Percentiles rank a stretch among this genome's conserved stretches.
phyloP scores from a whole-genome alignment of 2,888 invertebrate genomes.

The Epistrophe grossulariae region DNA sequence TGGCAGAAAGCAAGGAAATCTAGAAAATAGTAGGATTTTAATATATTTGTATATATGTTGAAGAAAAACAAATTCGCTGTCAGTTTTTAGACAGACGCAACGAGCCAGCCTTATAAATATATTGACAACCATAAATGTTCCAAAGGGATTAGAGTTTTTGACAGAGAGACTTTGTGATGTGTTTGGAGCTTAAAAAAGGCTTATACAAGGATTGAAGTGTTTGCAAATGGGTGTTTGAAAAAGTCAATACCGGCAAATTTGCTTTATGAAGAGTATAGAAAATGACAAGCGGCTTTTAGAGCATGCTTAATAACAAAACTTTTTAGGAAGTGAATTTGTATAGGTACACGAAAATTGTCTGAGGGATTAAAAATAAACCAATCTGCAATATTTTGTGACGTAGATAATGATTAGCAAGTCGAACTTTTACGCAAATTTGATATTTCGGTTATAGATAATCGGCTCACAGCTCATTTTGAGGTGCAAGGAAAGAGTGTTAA shows the following conservation, averaged over 20 bases:
- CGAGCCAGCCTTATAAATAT: not conserved
- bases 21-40: not conserved
- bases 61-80: slow-evolving; percentile 54
- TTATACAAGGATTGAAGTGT: slow-evolving; percentile 31
- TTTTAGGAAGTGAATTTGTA: not conserved
- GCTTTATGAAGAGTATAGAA: slow-evolving; percentile 10
- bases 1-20: slow-evolving; percentile 5
- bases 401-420: not conserved
- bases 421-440: not conserved
- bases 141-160: slow-evolving; percentile 56
- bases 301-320: not conserved
- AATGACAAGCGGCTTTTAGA: not conserved
- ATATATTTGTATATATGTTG: slow-evolving; percentile 16
- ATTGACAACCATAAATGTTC: slow-evolving; percentile 63
- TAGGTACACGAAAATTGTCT: not conserved
- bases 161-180: slow-evolving; percentile 25
- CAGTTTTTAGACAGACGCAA: slow-evolving; percentile 27
- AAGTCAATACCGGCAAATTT: slow-evolving; percentile 51
- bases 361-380: not conserved
- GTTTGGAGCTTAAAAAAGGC: slow-evolving; percentile 31
- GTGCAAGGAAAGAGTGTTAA: not conserved
- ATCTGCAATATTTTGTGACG: not conserved
- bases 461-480: not conserved
- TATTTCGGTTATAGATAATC: not conserved
- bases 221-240: slow-evolving; percentile 30